A percentile compares a stretch with the other conserved stretches of the same genome.
These are phyloP conservation scores for Limnephilus auricula DNA, from an alignment of 2,888 invertebrate genomes.

Conservation along the genomic window DNA sequence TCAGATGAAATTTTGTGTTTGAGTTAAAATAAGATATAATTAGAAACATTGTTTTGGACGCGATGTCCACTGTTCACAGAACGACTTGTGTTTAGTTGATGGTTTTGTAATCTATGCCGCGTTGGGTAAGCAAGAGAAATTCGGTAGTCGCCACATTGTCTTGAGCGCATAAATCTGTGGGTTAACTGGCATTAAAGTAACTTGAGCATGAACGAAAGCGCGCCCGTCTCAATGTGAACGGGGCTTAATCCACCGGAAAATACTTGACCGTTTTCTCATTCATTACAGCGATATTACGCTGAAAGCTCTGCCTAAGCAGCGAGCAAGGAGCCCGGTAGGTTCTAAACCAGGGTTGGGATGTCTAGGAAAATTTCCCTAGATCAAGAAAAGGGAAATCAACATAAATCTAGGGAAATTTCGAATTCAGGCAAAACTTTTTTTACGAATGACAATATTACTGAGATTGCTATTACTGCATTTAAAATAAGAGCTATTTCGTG, in stretches of 20 bases:
- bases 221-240: conserved; percentile 50
- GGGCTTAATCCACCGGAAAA: conserved; percentile 62
- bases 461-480: no score
- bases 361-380: no score
- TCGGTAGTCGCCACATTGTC: conserved; percentile 61
- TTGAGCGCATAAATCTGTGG: conserved; percentile 60
- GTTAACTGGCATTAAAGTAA: conserved; percentile 64
- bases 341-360: no score
- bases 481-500: no score
- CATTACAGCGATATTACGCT: conserved; percentile 14
- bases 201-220: conserved; percentile 59
- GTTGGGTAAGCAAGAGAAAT: not conserved
- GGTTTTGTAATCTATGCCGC: not conserved
- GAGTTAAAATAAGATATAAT: no score
- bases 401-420: no score
- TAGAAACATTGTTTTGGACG: no score
- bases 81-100: not conserved
- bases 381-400: no score
- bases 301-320: conserved; percentile 4
- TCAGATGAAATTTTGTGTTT: no score
- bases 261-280: conserved; percentile 52
- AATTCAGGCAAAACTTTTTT: no score
- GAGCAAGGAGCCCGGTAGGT: not conserved
- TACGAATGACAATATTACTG: no score
- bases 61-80: no score